These are phyloP conservation scores for Orestias chungarensis DNA, from an alignment of 2,797 vertebrate genomes.

Conservation along the genomic window DNA sequence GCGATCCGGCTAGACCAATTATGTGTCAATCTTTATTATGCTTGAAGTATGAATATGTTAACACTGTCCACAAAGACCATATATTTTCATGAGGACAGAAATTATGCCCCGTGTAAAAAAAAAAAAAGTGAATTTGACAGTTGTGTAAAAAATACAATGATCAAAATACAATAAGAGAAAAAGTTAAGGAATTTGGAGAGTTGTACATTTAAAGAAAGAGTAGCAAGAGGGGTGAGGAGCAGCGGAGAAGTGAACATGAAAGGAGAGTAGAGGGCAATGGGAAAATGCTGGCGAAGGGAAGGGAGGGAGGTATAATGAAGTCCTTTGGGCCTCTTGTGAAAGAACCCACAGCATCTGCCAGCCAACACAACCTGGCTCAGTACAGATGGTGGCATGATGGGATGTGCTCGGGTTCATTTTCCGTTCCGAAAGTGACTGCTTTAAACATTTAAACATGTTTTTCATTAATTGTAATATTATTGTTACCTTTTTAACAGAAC, in stretches of 20 bases:
- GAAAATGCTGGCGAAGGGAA: slow-evolving; percentile 43
- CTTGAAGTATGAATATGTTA: background rate
- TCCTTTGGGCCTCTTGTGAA: slow-evolving; percentile 67
- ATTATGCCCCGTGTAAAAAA: background rate
- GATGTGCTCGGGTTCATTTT: slow-evolving; percentile 40
- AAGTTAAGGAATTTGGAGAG: slow-evolving; percentile 42
- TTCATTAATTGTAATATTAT: background rate
- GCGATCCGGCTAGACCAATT: background rate
- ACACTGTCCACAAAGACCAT: background rate
- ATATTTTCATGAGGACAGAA: background rate
- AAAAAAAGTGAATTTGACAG: slow-evolving; percentile 17
- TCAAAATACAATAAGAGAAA: no score
- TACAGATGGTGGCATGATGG: slow-evolving; percentile 59
- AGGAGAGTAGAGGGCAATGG: slow-evolving; percentile 40
- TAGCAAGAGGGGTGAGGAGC: slow-evolving; percentile 28
- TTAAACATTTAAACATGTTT: slow-evolving; percentile 37
- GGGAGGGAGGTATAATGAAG: slow-evolving; percentile 59
- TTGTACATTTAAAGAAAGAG: slow-evolving; percentile 37
- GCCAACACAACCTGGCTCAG: slow-evolving; percentile 53
- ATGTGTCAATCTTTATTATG: background rate
- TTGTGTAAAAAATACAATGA: slow-evolving; percentile 23
- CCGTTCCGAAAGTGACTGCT: slow-evolving; percentile 51
- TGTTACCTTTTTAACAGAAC: background rate
- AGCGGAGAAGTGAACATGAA: slow-evolving; percentile 47
- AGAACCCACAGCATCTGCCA: slow-evolving; percentile 60